Evolutionary conservation across 2,797 vertebrate genomes (phyloP), one percentile per base, ranked within the genome.

Genomic region (Gephyroberyx darwinii): DNA sequence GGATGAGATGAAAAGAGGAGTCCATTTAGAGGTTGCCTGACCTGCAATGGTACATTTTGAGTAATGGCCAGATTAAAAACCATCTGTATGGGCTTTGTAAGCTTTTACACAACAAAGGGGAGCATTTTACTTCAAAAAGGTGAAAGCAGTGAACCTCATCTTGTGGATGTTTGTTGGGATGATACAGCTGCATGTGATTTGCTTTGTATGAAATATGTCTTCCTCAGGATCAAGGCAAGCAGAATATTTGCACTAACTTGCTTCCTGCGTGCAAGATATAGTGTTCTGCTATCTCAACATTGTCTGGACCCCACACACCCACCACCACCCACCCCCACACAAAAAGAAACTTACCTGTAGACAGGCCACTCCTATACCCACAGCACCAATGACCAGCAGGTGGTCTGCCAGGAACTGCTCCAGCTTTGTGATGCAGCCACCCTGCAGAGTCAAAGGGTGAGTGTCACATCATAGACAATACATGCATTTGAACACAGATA

Each of bases 261-360:
- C 41, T 43, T 43, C 26, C 14, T 5, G 10, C 14, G 41, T 43
- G 33, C 33, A 43, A 43, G 14, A 43, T 8, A 43, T 43, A 43
- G 10, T 43, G 5, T 66, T 30, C 43, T 31, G 20, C n/a, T 65
- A 45, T 8, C 54, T 60, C 17, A 59, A 16, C 7, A 37, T 10
- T 0, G 0, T 41, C 9, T 61, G 1, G 35, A 51, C 5, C 51
- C 2, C 8, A 43, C 41, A n/a, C n/a, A n/a, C n/a, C n/a, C n/a
- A n/a, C n/a, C n/a, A n/a, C n/a, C n/a, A n/a, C n/a, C n/a, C n/a
- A n/a, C n/a, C n/a, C n/a, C n/a, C n/a, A n/a, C n/a, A n/a, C n/a
- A n/a, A n/a, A n/a, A n/a, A n/a, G n/a, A n/a, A n/a, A n/a, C n/a
- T 86, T 78, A 96, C 96, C 94, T 96, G 95, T 55, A 96, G 88